Percentiles rank a stretch among this genome's conserved stretches.
These are phyloP conservation scores for Mastacembelus armatus DNA, from an alignment of 2,797 vertebrate genomes.

Conservation along the genomic window DNA sequence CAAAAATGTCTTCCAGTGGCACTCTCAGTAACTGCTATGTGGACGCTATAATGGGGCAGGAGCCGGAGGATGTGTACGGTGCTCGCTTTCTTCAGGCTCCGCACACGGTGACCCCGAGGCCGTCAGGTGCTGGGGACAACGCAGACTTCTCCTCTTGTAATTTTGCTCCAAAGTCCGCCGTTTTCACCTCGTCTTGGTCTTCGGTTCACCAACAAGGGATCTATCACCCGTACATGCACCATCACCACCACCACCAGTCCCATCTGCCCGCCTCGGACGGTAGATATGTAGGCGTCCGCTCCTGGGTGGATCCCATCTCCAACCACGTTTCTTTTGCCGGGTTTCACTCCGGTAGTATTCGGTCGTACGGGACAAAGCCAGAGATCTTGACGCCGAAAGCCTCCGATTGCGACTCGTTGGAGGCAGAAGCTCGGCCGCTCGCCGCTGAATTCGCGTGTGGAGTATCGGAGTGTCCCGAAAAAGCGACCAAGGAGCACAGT, in stretches of 20 bases:
- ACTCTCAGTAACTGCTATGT: constrained; percentile 97
- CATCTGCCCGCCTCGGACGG: constrained; percentile 89
- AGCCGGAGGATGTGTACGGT: constrained; percentile 93
- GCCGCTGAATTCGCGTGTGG: constrained; percentile 86
- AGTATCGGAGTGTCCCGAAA: constrained; percentile 84
- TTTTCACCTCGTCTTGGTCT: constrained; percentile 94
- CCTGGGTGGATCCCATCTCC: constrained; percentile 95
- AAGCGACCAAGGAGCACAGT: constrained; percentile 84
- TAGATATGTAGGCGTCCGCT: constrained; percentile 91
- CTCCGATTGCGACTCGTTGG: constrained; percentile 84
- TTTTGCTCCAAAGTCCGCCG: constrained; percentile 94
- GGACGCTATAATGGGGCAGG: constrained; percentile 96
- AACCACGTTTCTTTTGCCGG: constrained; percentile 88
- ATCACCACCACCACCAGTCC: constrained; percentile 89
- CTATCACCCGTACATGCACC: constrained; percentile 94
- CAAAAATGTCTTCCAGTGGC: constrained; percentile 97
- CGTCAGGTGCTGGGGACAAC: constrained; percentile 91
- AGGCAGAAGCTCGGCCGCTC: constrained; percentile 83
- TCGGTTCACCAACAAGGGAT: constrained; percentile 93
- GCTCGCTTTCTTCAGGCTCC: constrained; percentile 90
- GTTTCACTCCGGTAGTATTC: constrained; percentile 81
- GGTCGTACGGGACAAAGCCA: constrained; percentile 91
- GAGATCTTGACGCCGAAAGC: constrained; percentile 78
- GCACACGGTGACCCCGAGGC: constrained; percentile 90
- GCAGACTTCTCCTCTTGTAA: constrained; percentile 96